These are phyloP conservation scores for Acholoe squamosa DNA, from an alignment of 2,888 invertebrate genomes.

Conservation along the genomic window DNA sequence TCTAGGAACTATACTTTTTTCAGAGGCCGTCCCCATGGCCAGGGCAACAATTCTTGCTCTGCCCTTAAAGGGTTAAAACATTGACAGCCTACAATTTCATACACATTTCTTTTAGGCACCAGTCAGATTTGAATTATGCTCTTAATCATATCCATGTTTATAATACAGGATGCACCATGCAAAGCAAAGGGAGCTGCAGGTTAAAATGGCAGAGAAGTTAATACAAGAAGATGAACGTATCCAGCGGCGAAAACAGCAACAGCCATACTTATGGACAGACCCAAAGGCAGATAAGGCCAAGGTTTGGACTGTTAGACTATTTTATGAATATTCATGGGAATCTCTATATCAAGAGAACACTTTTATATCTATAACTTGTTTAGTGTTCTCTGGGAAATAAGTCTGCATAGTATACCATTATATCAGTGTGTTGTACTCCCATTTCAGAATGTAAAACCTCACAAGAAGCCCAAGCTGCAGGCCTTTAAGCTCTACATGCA, in stretches of 20 bases:
- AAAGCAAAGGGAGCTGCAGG: conserved; percentile 70
- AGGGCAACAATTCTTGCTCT: too few species aligned
- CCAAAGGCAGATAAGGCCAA: conserved; percentile 76
- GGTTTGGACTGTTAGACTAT: conserved; percentile 66
- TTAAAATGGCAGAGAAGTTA: conserved; percentile 78
- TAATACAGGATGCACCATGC: conserved; percentile 61
- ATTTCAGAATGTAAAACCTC: conserved; percentile 74
- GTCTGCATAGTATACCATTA: background rate
- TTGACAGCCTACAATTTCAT: too few species aligned
- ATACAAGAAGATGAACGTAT: conserved; percentile 79
- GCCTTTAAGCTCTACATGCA: conserved; percentile 71
- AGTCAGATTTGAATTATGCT: too few species aligned
- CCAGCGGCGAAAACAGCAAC: conserved; percentile 76
- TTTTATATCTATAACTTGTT: too few species aligned
- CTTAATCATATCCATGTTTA: conserved; percentile 7
- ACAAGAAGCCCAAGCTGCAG: conserved; percentile 76
- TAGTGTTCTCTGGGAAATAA: too few species aligned
- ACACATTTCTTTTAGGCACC: too few species aligned
- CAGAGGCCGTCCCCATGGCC: too few species aligned
- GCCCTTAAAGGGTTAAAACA: too few species aligned
- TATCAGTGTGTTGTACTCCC: background rate
- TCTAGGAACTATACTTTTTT: too few species aligned
- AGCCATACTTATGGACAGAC: conserved; percentile 78
- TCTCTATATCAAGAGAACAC: too few species aligned
- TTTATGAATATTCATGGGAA: too few species aligned